These are phyloP conservation scores for Circaetus cinerascens DNA, from an alignment of 2,113 vertebrate genomes.

Conservation along the genomic window DNA sequence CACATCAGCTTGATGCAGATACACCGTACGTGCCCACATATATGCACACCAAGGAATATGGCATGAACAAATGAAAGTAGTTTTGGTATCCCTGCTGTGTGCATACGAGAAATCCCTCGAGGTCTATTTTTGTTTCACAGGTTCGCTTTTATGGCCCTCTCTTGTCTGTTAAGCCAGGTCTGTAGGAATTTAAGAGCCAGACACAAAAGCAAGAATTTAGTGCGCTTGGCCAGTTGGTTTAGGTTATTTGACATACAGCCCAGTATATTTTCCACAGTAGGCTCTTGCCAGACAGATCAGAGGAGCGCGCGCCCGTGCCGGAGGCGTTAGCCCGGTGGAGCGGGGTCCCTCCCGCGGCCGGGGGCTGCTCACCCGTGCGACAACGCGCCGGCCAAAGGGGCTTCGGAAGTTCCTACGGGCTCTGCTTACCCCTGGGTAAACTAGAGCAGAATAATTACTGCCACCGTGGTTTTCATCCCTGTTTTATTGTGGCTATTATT, in stretches of 20 bases:
- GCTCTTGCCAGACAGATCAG: conserved; percentile 16
- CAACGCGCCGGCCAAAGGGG: accelerated
- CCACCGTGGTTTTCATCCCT: conserved; percentile 51
- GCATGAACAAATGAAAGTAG: not conserved
- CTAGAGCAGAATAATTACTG: conserved; percentile 67
- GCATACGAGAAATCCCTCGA: not conserved
- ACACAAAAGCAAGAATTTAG: conserved; percentile 42
- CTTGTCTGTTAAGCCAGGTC: conserved; percentile 44
- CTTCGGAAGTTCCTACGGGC: not conserved
- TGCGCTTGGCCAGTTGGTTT: conserved; percentile 15
- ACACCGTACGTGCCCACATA: accelerated
- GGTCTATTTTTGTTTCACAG: conserved; percentile 59
- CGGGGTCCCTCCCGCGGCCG: not conserved
- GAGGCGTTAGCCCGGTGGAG: not conserved
- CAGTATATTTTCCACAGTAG: conserved; percentile 18
- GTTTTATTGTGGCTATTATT: conserved; percentile 80
- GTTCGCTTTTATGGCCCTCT: conserved; percentile 54
- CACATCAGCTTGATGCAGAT: accelerated
- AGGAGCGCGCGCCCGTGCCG: not conserved
- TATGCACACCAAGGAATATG: not conserved
- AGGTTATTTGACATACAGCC: conserved; percentile 49
- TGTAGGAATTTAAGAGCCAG: conserved; percentile 65
- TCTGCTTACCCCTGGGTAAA: conserved; percentile 40
- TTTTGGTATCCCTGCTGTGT: conserved; percentile 15
- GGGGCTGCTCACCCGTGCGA: no score